Evolutionary conservation across 2,797 vertebrate genomes (phyloP).

Genomic region (Macrochelys suwanniensis): DNA sequence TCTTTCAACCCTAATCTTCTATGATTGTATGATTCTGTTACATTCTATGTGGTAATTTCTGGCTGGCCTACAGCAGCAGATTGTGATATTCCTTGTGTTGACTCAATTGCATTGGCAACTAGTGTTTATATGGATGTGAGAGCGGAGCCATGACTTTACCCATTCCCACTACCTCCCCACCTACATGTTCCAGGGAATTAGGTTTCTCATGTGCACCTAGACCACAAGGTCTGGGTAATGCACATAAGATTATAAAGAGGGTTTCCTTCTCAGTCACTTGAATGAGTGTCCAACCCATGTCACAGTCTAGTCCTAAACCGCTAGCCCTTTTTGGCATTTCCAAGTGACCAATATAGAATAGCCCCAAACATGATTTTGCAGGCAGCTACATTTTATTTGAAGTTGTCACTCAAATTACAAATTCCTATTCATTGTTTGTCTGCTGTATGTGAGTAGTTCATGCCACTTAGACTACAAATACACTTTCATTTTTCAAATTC

Average conservation of each 20-base stretch:
- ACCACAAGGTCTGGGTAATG: not conserved
- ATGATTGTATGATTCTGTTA: too few relatives aligned
- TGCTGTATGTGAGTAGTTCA: not conserved
- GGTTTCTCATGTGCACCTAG: not conserved
- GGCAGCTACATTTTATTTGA: not conserved
- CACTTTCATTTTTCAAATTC: constrained; percentile 8
- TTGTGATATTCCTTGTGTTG: not conserved
- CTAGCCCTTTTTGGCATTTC: not conserved
- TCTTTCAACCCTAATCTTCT: too few relatives aligned
- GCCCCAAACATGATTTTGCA: not conserved
- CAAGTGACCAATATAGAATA: not conserved
- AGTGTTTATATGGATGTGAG: not conserved
- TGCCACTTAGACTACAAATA: not conserved
- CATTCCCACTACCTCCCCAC: not conserved
- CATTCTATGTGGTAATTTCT: not conserved
- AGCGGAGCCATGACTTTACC: not conserved
- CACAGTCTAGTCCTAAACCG: not conserved
- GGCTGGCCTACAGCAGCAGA: not conserved
- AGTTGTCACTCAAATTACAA: not conserved
- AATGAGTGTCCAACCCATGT: not conserved
- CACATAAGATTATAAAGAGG: not conserved
- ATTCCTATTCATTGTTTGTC: not conserved
- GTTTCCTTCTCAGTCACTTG: not conserved
- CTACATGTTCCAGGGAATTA: not conserved
- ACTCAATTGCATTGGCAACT: not conserved